These are phyloP conservation scores for Hycleus cichorii DNA, from an alignment of 1,140 invertebrate genomes.

Conservation along the genomic window DNA sequence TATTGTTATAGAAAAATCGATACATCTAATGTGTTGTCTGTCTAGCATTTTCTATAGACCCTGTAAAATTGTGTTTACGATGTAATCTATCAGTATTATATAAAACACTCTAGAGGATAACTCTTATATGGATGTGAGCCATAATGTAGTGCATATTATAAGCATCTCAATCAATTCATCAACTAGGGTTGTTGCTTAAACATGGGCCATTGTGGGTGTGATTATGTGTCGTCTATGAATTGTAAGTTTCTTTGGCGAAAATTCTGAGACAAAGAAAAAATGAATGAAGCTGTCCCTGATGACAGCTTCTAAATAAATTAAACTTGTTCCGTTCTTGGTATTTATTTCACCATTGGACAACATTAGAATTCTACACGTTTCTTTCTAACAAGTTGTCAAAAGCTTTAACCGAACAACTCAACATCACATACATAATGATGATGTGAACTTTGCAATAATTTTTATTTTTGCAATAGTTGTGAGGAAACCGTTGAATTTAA, in stretches of 20 bases:
- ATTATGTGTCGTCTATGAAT: no score
- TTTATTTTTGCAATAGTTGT: not conserved
- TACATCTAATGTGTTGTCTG: constrained; percentile 2
- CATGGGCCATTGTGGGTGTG: no score
- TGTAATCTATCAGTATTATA: constrained; percentile 11
- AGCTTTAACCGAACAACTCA: not conserved
- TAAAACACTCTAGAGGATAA: constrained; percentile 12
- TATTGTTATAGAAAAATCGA: not conserved
- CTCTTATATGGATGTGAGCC: constrained; percentile 1
- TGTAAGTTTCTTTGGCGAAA: no score
- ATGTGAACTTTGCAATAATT: no score
- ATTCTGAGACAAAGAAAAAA: no score
- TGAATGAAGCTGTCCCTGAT: no score
- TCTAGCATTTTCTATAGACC: constrained; percentile 3
- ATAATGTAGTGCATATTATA: not conserved
- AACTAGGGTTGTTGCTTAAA: no score
- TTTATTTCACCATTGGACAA: no score
- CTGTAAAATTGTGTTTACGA: constrained; percentile 8
- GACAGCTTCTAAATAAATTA: no score
- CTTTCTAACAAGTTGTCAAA: constrained; percentile 1
- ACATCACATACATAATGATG: no score
- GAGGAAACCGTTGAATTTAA: constrained; percentile 5
- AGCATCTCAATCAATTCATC: no score
- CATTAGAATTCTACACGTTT: not conserved
- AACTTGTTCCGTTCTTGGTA: no score